Conservation (phyloP, 2,888 invertebrate species). For the Ceraclea dissimilis region DNA sequence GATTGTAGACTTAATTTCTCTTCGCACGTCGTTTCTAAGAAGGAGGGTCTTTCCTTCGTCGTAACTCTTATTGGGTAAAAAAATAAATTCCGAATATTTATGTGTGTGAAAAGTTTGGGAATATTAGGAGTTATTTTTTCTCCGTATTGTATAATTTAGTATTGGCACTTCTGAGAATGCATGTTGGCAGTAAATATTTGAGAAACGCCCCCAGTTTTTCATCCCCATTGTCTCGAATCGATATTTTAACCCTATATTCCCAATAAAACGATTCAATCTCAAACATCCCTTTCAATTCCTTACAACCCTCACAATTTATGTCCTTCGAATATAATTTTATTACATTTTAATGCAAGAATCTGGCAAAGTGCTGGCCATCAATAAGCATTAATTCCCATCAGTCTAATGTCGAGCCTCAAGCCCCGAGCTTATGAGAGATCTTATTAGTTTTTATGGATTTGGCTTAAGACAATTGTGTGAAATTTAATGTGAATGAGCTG, state of each 20-base stretch:
- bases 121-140: constrained; percentile 6
- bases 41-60: not conserved
- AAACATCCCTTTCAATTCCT: not conserved
- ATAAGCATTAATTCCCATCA: no score
- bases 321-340: not conserved
- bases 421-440: no score
- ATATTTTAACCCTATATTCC: constrained; percentile 8
- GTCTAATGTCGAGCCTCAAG: no score
- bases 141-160: not conserved
- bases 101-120: not conserved
- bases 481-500: no score
- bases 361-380: no score
- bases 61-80: no score
- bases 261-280: constrained; percentile 13
- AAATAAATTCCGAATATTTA: no score
- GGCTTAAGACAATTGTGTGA: no score
- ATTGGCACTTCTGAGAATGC: constrained; percentile 15
- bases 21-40: no score
- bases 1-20: no score
- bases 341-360: not conserved
- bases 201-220: constrained; percentile 1
- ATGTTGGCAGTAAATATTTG: constrained; percentile 12
- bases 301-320: not conserved
- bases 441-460: no score
- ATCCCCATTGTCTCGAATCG: constrained; percentile 9